Conservation (phyloP, 2,797 vertebrate species). For the Chaetophractus vellerosus region DNA sequence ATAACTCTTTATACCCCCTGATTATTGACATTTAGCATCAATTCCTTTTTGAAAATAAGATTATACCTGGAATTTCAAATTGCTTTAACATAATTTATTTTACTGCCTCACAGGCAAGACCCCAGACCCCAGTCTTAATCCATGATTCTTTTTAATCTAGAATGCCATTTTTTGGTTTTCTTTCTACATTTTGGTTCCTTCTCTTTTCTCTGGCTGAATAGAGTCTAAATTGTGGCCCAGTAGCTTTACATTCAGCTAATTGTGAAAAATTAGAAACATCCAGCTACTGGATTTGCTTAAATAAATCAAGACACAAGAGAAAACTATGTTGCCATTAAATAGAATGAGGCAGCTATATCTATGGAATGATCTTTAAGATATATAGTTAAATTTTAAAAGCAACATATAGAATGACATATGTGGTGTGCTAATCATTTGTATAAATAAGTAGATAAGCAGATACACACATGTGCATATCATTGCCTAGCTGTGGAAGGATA, state of each 20-base stretch:
- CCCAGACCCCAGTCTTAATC: not conserved
- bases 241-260: not conserved
- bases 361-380: slow-evolving; percentile 33
- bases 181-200: slow-evolving; percentile 18
- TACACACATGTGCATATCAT: not conserved
- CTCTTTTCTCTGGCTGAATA: slow-evolving; percentile 31
- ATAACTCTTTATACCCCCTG: too few relatives aligned
- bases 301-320: slow-evolving; percentile 5
- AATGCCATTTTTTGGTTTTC: not conserved
- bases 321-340: slow-evolving; percentile 48
- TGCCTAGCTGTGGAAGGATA: slow-evolving; percentile 35
- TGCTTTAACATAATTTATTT: slow-evolving; percentile 56
- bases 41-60: slow-evolving; percentile 42
- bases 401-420: not conserved
- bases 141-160: not conserved
- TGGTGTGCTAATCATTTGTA: not conserved
- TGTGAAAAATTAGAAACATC: slow-evolving; percentile 56
- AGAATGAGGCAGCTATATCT: not conserved
- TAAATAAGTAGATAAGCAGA: too few relatives aligned
- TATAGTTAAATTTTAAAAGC: not conserved
- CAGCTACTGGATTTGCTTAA: slow-evolving; percentile 31
- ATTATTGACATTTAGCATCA: not conserved
- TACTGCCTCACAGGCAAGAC: not conserved
- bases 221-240: slow-evolving; percentile 29
- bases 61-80: slow-evolving; percentile 56